Conservation (phyloP, 2,113 vertebrate species). For the Cynoglossus semilaevis region DNA sequence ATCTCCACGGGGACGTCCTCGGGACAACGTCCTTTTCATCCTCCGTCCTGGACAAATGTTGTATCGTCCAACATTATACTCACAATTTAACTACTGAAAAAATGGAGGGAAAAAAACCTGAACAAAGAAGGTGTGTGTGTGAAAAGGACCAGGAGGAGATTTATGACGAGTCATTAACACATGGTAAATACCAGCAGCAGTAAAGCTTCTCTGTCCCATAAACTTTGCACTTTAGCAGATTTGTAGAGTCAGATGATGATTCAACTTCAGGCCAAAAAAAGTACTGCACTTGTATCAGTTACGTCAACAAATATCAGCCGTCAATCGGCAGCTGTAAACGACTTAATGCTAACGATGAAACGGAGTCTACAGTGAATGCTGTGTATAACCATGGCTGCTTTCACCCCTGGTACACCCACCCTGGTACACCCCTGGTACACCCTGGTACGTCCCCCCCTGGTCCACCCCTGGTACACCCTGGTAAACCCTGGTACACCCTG, state of each 20-base stretch:
- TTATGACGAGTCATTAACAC: conserved; percentile 16
- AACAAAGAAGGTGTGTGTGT: too few relatives aligned
- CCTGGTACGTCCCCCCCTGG: too few relatives aligned
- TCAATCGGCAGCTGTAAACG: conserved; percentile 66
- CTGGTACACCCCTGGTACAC: too few relatives aligned
- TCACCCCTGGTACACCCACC: too few relatives aligned
- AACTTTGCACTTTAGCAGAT: conserved; percentile 35
- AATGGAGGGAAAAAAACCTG: background rate
- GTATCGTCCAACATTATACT: background rate
- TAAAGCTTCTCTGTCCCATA: conserved; percentile 12
- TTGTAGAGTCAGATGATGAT: conserved; percentile 23
- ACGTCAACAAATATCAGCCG: background rate
- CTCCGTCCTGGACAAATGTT: too few relatives aligned
- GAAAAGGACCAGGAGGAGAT: background rate
- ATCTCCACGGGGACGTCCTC: too few relatives aligned
- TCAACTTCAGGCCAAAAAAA: conserved; percentile 35
- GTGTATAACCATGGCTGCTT: too few relatives aligned
- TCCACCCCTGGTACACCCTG: too few relatives aligned
- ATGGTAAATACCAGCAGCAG: conserved; percentile 25
- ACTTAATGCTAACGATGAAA: conserved; percentile 63
- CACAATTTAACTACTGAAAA: background rate
- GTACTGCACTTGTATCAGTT: too few relatives aligned
- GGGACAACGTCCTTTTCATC: too few relatives aligned
- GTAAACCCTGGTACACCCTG: too few relatives aligned
- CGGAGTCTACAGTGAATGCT: too few relatives aligned